phyloP scores from a whole-genome alignment of 2,113 vertebrate species.

The Eleginops maclovinus region DNA sequence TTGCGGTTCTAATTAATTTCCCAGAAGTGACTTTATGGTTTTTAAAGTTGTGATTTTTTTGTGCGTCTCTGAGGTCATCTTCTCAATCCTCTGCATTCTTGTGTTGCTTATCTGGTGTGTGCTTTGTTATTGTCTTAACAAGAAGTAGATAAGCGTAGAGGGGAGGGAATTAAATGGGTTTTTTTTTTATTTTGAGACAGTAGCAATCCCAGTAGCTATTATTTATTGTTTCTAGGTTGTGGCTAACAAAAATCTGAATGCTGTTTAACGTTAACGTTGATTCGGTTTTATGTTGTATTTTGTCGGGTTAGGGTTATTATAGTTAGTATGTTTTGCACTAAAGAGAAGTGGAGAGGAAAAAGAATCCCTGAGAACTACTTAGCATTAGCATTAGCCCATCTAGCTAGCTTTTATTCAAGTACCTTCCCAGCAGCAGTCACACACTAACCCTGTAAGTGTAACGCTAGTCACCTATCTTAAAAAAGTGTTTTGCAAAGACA shows the following conservation, averaged over 20 bases:
- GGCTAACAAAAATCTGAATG: no score
- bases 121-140: slow-evolving; percentile 4
- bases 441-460: neutral
- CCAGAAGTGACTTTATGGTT: slow-evolving; percentile 72
- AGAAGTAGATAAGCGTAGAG: slow-evolving; percentile 13
- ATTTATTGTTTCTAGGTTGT: no score
- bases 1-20: slow-evolving; percentile 73
- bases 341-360: no score
- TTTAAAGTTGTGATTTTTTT: slow-evolving; percentile 66
- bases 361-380: neutral
- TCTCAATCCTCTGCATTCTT: slow-evolving; percentile 39
- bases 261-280: no score
- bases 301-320: no score
- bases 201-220: neutral
- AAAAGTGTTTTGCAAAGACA: slow-evolving; percentile 2
- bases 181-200: no score
- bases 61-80: slow-evolving; percentile 57
- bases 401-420: neutral
- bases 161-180: slow-evolving; percentile 27
- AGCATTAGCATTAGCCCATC: neutral
- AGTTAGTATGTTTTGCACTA: no score
- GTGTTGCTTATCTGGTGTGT: slow-evolving; percentile 26
- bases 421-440: neutral
- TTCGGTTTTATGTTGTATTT: no score
- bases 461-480: neutral